Evolutionary conservation across 2,797 vertebrate species (phyloP), one percentile per base, ranked within the genome.

Genomic region (Pangasius macronema): DNA sequence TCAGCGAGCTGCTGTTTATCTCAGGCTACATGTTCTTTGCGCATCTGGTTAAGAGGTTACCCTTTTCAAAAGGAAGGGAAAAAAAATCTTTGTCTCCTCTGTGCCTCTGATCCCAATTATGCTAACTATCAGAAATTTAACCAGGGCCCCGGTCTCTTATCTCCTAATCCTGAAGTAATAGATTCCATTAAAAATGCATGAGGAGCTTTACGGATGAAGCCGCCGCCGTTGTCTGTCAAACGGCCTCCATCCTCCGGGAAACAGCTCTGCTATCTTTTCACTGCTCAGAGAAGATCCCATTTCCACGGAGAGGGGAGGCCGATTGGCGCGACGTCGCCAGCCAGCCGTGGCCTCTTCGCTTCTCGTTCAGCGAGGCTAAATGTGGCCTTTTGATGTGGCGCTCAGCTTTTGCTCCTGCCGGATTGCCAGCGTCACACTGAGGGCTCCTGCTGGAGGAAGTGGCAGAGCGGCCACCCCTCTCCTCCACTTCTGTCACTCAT

Each of bases 171-270:
- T 94, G 93, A 94, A 96, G 95, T 96, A 96, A 96, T 96, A 96
- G 95, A 96, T 96, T 95, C 95, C 94, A 95, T 96, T 95, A 95
- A 96, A 96, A 95, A 96, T 96, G 96, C 93, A 95, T 96, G 94
- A 95, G 93, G 92, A 92, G 92, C 86, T 90, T 91, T 90, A 86
- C 87, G 53, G 87, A 89, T 89, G 90, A 90, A 91, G 86, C 88
- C 67, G 87, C 86, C 73, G 70, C 77, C 77, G 87, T 85, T 90
- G 91, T 89, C 84, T 88, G 84, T 91, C 91, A 87, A 88, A 88
- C 81, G 53, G 80, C 75, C 80, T 89, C 80, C 85, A 68, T 86
- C 85, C 85, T 86, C 76, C 76, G 72, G 87, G 30, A 86, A 80
- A 87, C 76, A 68, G 80, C 75, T 79, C 72, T 13, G 86, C 84